A percentile compares a stretch with the other conserved stretches of the same genome.
Conservation (phyloP, 2,797 vertebrate genomes). For the Rhodeus uyekii region DNA sequence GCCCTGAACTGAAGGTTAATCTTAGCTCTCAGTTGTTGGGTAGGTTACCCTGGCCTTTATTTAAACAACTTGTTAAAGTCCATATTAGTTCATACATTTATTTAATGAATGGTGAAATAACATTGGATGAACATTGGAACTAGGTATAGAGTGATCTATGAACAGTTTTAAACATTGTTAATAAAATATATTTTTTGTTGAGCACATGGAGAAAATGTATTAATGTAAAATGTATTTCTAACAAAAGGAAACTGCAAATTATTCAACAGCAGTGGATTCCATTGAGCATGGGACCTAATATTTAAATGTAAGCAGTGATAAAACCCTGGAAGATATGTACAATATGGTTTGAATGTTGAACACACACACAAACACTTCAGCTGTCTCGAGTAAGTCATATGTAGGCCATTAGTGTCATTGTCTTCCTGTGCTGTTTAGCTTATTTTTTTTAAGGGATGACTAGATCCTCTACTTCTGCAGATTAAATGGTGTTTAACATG, state of each 20-base stretch:
- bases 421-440: no score
- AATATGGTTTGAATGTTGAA: no score
- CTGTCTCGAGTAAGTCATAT: no score
- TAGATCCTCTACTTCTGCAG: no score
- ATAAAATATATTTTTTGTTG: not conserved
- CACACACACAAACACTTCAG: no score
- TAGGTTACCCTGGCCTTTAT: not conserved
- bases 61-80: not conserved
- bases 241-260: not conserved
- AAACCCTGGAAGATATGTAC: no score
- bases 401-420: no score
- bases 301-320: not conserved
- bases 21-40: not conserved
- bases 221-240: not conserved
- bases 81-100: not conserved
- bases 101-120: not conserved
- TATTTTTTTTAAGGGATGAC: no score
- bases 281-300: not conserved
- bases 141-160: not conserved
- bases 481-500: no score
- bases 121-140: not conserved
- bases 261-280: not conserved
- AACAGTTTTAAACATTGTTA: not conserved
- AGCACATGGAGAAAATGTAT: not conserved
- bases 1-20: not conserved